A percentile compares a stretch with the other conserved stretches of the same genome.
phyloP scores from a whole-genome alignment of 2,797 vertebrate species.

The Sebastiscus tertius region DNA sequence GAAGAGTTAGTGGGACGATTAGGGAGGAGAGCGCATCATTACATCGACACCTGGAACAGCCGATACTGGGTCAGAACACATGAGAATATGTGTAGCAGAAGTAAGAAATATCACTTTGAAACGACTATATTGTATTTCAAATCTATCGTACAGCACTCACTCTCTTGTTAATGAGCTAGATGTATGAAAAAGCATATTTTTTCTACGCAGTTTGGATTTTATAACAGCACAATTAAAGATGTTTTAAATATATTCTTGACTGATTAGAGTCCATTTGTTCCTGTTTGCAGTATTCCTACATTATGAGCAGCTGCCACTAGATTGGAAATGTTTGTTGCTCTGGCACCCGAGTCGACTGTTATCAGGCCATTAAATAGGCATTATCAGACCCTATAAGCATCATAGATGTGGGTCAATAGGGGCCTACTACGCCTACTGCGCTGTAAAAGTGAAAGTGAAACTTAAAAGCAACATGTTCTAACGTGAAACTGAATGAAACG shows the following conservation, averaged over 20 bases:
- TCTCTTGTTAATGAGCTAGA: conserved; percentile 37
- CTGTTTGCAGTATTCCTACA: neutral
- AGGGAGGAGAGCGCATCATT: neutral
- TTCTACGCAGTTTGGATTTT: conserved; percentile 73
- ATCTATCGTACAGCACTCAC: conserved; percentile 13
- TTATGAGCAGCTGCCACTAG: neutral
- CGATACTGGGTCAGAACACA: conserved; percentile 44
- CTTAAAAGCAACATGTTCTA: too few species aligned
- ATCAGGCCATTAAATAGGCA: too few species aligned
- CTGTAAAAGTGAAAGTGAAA: too few species aligned
- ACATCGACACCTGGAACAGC: conserved; percentile 34
- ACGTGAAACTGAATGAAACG: too few species aligned
- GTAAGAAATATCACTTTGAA: conserved; percentile 49
- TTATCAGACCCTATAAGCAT: too few species aligned
- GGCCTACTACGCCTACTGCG: too few species aligned
- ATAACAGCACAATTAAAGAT: conserved; percentile 73
- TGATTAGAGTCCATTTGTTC: neutral
- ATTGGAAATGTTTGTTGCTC: neutral
- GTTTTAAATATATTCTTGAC: conserved; percentile 41
- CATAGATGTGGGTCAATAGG: too few species aligned
- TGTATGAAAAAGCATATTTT: conserved; percentile 58
- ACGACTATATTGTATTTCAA: conserved; percentile 10
- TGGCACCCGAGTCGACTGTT: too few species aligned
- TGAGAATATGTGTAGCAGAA: conserved; percentile 25
- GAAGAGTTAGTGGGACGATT: conserved; percentile 10